Percentiles rank a stretch among this genome's conserved stretches.
Evolutionary conservation across 2,113 vertebrate genomes (phyloP).

Genomic region (Platysternon megacephalum): DNA sequence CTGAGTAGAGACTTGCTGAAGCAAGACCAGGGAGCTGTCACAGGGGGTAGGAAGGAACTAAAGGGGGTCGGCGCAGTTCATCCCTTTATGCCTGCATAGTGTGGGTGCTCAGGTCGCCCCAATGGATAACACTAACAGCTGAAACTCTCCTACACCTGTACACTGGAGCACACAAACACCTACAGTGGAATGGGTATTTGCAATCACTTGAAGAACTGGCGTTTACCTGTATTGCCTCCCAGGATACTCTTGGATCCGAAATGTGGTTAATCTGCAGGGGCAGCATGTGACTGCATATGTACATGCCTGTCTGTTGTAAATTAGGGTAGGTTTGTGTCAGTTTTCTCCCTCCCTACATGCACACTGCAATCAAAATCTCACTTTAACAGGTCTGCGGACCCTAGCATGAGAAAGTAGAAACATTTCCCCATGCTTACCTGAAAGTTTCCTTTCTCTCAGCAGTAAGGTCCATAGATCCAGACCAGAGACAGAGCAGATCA

Average conservation of each 20-base stretch:
- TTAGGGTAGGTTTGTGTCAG: neutral
- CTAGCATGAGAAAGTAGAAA: neutral
- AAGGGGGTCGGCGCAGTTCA: too few relatives aligned
- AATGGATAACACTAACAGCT: too few relatives aligned
- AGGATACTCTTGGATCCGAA: neutral
- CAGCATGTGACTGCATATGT: neutral
- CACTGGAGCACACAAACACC: too few relatives aligned
- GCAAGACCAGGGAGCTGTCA: too few relatives aligned
- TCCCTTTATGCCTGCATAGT: neutral
- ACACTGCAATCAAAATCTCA: neutral
- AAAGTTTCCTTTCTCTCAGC: neutral
- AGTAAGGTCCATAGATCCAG: neutral
- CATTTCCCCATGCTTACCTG: neutral
- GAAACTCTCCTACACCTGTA: too few relatives aligned
- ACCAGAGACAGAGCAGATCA: neutral
- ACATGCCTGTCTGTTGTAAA: neutral
- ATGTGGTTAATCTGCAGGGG: neutral
- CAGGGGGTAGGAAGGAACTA: too few relatives aligned
- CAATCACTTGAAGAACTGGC: neutral
- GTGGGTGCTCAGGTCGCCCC: too few relatives aligned
- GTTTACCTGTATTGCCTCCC: neutral
- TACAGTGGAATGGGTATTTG: neutral
- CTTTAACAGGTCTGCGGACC: neutral
- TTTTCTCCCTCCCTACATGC: neutral
- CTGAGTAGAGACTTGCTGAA: too few relatives aligned